Base-by-base conservation (phyloP, 1,140 invertebrate genomes). In the Grapholita molesta region DNA sequence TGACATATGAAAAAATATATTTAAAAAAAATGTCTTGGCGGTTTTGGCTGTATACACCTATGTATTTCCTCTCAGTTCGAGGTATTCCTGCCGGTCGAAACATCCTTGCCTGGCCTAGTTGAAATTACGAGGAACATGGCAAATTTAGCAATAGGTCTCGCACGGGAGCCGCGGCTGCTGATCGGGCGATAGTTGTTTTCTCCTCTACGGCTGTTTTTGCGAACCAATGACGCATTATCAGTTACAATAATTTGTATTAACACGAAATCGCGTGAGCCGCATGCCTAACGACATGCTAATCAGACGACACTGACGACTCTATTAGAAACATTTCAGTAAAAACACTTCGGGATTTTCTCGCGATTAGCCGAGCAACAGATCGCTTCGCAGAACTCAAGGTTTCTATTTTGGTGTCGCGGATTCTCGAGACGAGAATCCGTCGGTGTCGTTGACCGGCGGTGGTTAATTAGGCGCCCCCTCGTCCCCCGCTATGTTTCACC, bases 401-500 rank as follows among this genome's bases (percentile, higher is more conserved):
- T 28, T 61, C 55, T 61, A 61, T 61, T 28, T 48, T 15, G 24
- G 55, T 15, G 55, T 61, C 24, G 53, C 53, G 53, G 55, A 30
- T 61, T 61, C 24, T 48, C 24, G 24, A 24, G 53, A 28, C 55
- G 23, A 15, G 21, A 28, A 32, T 28, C 24, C 15, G 55, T 15
- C 53, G 76, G 76, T 84, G 81, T 89, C 78, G 77, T 75, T 78
- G 85, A 83, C 85, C 85, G 77, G 78, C 76, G 75, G 78, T 77
- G 79, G 83, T 78, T 88, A 88, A 88, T 88, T 88, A 83, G 78
- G 82, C 78, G 53, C 70, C 70, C 70, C 71, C 1, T n/a, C 33
- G 33, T 15, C 55, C 68, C n/a, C 38, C 53, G 42, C 66, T 66
- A 28, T n/a, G 35, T 48, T 48, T 48, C 42, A 48, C 42, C 67